phyloP scores from a whole-genome alignment of 1,140 invertebrate species.

The Orussus abietinus region DNA sequence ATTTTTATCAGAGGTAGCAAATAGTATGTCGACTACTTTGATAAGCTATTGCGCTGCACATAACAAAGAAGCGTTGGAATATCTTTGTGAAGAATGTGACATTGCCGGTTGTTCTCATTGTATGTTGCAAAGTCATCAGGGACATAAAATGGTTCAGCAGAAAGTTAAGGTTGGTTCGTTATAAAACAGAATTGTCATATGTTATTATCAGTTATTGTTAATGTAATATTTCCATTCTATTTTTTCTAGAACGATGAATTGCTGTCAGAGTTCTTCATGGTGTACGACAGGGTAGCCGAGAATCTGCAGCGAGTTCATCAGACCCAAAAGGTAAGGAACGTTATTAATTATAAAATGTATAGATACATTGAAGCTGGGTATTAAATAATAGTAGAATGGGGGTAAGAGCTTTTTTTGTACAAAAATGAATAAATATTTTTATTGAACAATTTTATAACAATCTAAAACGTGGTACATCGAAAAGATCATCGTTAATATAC shows the following conservation, averaged over 20 bases:
- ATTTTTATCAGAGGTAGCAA: constrained; percentile 5
- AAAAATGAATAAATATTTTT: constrained; percentile 38
- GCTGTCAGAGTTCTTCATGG: constrained; percentile 12
- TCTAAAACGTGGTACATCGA: constrained; percentile 11
- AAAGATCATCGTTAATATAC: constrained; percentile 4
- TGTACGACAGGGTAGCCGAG: constrained; percentile 3
- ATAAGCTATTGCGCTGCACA: constrained; percentile 20
- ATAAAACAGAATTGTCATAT: constrained; percentile 5
- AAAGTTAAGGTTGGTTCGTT: constrained; percentile 24
- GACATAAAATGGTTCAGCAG: constrained; percentile 24
- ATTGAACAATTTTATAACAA: constrained; percentile 31
- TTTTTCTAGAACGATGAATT: constrained; percentile 26
- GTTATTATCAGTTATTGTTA: constrained; percentile 1
- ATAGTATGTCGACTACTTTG: constrained; percentile 3
- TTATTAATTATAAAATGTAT: no score
- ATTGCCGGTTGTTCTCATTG: constrained; percentile 39
- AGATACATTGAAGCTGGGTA: no score
- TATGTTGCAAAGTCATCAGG: constrained; percentile 33
- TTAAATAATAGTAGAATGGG: no score
- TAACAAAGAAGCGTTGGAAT: constrained; percentile 23
- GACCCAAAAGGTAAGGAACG: constrained; percentile 27
- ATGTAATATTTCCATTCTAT: constrained; percentile 7
- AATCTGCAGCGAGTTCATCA: constrained; percentile 12
- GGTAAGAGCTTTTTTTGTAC: constrained; percentile 12
- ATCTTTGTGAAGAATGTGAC: constrained; percentile 43